A percentile compares a stretch with the other conserved stretches of the same genome.
These are phyloP conservation scores for Mythimna impura DNA, from an alignment of 2,888 invertebrate genomes.

Conservation along the genomic window DNA sequence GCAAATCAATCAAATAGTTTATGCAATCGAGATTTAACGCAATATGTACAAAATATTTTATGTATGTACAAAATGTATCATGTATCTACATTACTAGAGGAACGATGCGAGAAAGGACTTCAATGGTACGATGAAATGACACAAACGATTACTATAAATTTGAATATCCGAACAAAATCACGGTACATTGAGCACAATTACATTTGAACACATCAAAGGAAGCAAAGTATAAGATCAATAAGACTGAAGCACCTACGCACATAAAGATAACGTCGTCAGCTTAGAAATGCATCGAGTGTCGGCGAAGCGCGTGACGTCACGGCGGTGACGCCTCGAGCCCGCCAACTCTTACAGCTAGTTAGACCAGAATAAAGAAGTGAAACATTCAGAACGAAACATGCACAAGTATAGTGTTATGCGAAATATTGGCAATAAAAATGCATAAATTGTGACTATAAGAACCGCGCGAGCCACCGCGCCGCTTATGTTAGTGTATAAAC, in stretches of 20 bases:
- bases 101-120: conserved; percentile 47
- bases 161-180: conserved; percentile 71
- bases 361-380: conserved; percentile 80
- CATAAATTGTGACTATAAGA: conserved; percentile 89
- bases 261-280: conserved; percentile 62
- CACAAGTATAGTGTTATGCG: conserved; percentile 80
- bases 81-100: conserved; percentile 54
- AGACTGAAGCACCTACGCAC: conserved; percentile 74
- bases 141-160: conserved; percentile 59
- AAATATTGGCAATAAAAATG: conserved; percentile 89
- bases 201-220: conserved; percentile 87
- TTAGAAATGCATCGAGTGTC: conserved; percentile 69
- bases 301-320: conserved; percentile 43
- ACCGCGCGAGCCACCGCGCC: conserved; percentile 79
- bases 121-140: conserved; percentile 55
- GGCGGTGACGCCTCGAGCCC: conserved; percentile 59
- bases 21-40: conserved; percentile 66
- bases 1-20: conserved; percentile 59
- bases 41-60: conserved; percentile 55
- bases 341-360: conserved; percentile 76
- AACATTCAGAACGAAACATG: conserved; percentile 79
- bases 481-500: conserved; percentile 85
- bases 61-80: conserved; percentile 55
- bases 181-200: conserved; percentile 85
- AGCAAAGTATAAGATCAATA: conserved; percentile 78